Percentiles rank a stretch among this genome's conserved stretches.
These are phyloP conservation scores for Eudemis profundana DNA, from an alignment of 2,888 invertebrate species.

Conservation along the genomic window DNA sequence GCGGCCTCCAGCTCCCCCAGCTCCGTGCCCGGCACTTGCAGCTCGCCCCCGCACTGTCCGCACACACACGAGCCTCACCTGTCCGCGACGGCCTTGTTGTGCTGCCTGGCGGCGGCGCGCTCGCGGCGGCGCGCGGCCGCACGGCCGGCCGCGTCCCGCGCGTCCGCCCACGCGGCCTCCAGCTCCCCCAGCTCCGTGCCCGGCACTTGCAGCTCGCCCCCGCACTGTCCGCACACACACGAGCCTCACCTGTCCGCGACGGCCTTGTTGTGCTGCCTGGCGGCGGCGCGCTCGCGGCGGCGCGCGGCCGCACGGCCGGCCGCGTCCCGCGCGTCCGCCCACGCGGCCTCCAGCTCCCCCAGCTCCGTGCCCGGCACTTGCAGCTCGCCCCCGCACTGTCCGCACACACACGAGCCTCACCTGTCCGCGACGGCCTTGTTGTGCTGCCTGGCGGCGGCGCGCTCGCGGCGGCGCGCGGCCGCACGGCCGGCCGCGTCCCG, in stretches of 20 bases:
- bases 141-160: constrained; percentile 53
- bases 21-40: constrained; percentile 64
- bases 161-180: constrained; percentile 56
- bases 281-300: too few species aligned
- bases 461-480: too few species aligned
- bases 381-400: too few species aligned
- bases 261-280: too few species aligned
- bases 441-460: background rate
- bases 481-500: constrained; percentile 52
- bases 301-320: too few species aligned
- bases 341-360: too few species aligned
- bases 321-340: too few species aligned
- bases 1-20: constrained; percentile 60
- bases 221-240: too few species aligned
- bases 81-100: constrained; percentile 49
- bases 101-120: constrained; percentile 52
- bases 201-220: constrained; percentile 37
- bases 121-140: constrained; percentile 46
- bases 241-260: too few species aligned
- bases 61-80: background rate
- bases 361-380: too few species aligned
- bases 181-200: constrained; percentile 52
- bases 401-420: too few species aligned
- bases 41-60: constrained; percentile 69
- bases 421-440: constrained; percentile 45